A percentile compares a stretch with the other conserved stretches of the same genome.
Conservation (phyloP, 2,888 invertebrate genomes). For the Calameuta filiformis region DNA sequence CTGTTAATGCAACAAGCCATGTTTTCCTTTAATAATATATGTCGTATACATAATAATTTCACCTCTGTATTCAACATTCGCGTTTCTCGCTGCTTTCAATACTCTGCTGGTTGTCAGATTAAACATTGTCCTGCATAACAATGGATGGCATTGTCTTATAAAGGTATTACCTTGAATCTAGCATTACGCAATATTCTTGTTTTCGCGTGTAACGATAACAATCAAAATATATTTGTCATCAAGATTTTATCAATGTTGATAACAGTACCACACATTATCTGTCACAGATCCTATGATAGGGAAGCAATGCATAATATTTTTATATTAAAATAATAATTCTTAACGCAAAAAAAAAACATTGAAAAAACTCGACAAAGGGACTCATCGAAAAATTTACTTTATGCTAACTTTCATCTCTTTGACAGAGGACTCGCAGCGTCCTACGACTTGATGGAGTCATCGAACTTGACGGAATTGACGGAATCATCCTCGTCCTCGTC, state of each 20-base stretch:
- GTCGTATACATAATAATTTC: neutral
- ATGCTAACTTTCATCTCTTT: slow-evolving; percentile 62
- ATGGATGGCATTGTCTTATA: neutral
- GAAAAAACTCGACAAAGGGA: neutral
- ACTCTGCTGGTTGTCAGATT: neutral
- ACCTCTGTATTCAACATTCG: neutral
- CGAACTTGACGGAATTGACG: slow-evolving; percentile 47
- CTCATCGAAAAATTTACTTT: slow-evolving; percentile 29
- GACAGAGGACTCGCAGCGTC: slow-evolving; percentile 59
- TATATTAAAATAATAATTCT: neutral
- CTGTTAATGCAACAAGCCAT: neutral
- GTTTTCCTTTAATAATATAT: neutral
- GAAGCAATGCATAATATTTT: neutral
- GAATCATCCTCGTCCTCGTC: slow-evolving; percentile 23
- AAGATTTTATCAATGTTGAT: neutral
- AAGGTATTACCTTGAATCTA: neutral
- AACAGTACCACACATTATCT: neutral
- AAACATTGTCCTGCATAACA: neutral
- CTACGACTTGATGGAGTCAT: slow-evolving; percentile 55
- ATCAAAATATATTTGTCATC: neutral
- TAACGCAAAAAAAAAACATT: neutral
- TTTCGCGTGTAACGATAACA: neutral
- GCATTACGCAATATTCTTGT: neutral
- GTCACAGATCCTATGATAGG: neutral
- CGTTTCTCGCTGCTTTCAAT: neutral